These are phyloP conservation scores for Cepaea nemoralis DNA, from an alignment of 1,140 invertebrate species.

Conservation along the genomic window DNA sequence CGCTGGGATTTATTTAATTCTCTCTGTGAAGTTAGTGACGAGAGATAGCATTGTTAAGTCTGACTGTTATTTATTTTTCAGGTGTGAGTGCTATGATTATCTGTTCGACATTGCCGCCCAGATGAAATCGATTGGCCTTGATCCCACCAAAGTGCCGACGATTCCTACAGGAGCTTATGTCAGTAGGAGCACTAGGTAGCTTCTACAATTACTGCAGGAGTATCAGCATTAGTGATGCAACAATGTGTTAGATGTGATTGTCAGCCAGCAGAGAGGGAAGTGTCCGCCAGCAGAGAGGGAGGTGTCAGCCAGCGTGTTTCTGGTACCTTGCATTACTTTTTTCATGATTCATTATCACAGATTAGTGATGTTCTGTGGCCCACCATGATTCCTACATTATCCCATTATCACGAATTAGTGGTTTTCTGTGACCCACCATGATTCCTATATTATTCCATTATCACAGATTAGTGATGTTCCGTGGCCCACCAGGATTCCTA, in stretches of 20 bases:
- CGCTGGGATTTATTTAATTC: too few relatives aligned
- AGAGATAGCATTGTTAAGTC: too few relatives aligned
- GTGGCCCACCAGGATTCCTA: too few relatives aligned
- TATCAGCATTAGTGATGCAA: not conserved
- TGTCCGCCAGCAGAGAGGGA: not conserved
- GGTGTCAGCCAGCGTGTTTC: not conserved
- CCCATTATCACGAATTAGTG: too few relatives aligned
- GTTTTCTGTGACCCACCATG: too few relatives aligned
- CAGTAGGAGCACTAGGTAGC: not conserved
- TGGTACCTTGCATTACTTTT: not conserved
- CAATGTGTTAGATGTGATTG: not conserved
- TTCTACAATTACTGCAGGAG: too few relatives aligned
- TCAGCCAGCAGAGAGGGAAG: not conserved
- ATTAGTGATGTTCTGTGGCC: too few relatives aligned
- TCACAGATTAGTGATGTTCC: too few relatives aligned
- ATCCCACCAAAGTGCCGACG: conserved; percentile 75
- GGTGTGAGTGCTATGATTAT: conserved; percentile 96
- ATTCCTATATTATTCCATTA: too few relatives aligned
- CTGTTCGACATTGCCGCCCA: conserved; percentile 91
- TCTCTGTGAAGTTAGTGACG: too few relatives aligned
- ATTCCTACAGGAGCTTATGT: conserved; percentile 62
- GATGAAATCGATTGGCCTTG: conserved; percentile 86
- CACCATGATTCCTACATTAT: too few relatives aligned
- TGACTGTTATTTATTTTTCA: conserved; percentile 69
- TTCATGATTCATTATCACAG: not conserved